Base-by-base conservation (phyloP, 2,113 vertebrate species). In the Leuciscus idus region DNA sequence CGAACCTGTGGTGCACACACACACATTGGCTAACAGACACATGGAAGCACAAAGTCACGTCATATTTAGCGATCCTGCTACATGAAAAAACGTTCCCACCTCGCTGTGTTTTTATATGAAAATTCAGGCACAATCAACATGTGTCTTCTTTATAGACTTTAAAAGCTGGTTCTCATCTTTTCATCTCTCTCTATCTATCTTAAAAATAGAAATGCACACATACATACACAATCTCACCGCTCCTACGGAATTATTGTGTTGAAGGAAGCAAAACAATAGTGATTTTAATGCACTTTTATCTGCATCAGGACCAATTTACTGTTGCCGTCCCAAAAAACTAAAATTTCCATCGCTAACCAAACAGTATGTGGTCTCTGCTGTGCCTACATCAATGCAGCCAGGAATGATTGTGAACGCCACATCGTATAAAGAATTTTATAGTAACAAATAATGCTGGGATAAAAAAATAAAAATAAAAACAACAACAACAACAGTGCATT, bases 241-340 rank as follows among this genome's bases (percentile, higher is more conserved):
- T 52, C 52, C 80, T 73, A 64, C n/a, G 2, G 64, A 59, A 70
- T n/a, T 66, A 57, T 74, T 84, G 55, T 84, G 74, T 50, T 48
- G 48, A 23, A 46, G 33, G 23, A 12, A 87, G 48, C 62, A 70
- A 85, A 68, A 84, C 66, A 80, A 59, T 78, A 62, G 59, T 55
- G 6, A 68, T 87, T 85, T 80, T 55, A 70, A 59, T n/a, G 73
- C 30, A 43, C 61, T 70, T 86, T 85, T 81, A 39, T 73, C 74
- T 43, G 36, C 77, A 84, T 88, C 59, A 43, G 72, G 57, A 81
- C 74, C 80, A 86, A 46, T 88, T 88, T 83, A 78, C 81, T 68
- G 17, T 75, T 64, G 77, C 11, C 26, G 3, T 17, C 84, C 70
- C n/a, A 55, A 86, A 84, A 70, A 64, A 13, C 21, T 6, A 19